Evolutionary conservation across 2,888 invertebrate species (phyloP).

Genomic region (Geotrupes spiniger): DNA sequence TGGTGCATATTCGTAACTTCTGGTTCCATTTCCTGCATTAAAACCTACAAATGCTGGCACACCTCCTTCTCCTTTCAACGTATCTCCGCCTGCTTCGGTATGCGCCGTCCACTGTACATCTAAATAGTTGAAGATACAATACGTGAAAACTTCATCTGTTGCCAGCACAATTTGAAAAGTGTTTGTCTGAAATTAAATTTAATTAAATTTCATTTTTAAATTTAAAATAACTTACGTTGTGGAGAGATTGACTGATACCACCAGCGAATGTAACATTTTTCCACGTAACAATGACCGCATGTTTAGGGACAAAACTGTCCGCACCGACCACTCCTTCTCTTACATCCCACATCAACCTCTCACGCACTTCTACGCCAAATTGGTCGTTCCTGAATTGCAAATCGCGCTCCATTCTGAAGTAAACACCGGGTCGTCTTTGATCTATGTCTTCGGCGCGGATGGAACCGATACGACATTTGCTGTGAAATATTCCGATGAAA

Average conservation of each 20-base stretch:
- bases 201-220: not conserved
- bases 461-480: conserved; percentile 79
- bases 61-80: conserved; percentile 82
- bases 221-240: conserved; percentile 54
- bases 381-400: conserved; percentile 72
- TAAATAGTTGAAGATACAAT: conserved; percentile 92
- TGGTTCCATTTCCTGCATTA: conserved; percentile 93
- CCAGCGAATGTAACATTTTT: conserved; percentile 93
- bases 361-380: conserved; percentile 81
- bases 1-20: conserved; percentile 82
- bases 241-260: conserved; percentile 77
- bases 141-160: conserved; percentile 91
- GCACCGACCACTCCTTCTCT: conserved; percentile 88
- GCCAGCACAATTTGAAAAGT: conserved; percentile 93
- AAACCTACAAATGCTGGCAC: conserved; percentile 89
- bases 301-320: conserved; percentile 86
- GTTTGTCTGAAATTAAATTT: conserved; percentile 66
- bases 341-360: conserved; percentile 84
- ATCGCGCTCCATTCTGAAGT: conserved; percentile 73
- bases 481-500: conserved; percentile 92
- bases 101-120: conserved; percentile 88
- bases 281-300: conserved; percentile 90
- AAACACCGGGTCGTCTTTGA: conserved; percentile 75
- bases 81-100: conserved; percentile 88
- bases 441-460: conserved; percentile 71